These are phyloP conservation scores for Napeogenes inachia DNA, from an alignment of 2,888 invertebrate genomes.

Conservation along the genomic window DNA sequence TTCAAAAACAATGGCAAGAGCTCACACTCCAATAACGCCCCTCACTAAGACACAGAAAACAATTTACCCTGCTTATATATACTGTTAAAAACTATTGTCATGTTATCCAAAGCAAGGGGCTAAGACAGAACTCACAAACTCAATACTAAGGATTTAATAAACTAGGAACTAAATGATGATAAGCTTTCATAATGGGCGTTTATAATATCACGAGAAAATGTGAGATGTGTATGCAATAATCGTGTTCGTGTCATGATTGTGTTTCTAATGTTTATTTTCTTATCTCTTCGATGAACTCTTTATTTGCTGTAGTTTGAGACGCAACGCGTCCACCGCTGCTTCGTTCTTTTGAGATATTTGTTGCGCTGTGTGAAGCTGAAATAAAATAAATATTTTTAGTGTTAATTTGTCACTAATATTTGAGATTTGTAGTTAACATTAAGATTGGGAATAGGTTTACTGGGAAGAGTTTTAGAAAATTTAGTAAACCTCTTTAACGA, in stretches of 20 bases:
- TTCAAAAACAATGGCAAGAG: constrained; percentile 24
- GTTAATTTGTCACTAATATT: not conserved
- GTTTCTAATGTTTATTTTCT: constrained; percentile 29
- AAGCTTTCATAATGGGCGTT: not conserved
- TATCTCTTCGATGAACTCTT: constrained; percentile 75
- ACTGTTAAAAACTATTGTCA: constrained; percentile 35
- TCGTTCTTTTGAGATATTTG: constrained; percentile 63
- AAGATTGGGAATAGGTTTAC: too few relatives aligned
- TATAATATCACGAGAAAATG: not conserved
- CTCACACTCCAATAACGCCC: constrained; percentile 26
- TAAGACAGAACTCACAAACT: constrained; percentile 6
- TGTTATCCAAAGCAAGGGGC: constrained; percentile 38
- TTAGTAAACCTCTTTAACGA: too few relatives aligned
- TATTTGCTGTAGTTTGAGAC: constrained; percentile 72
- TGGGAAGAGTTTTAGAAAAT: too few relatives aligned
- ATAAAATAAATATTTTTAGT: constrained; percentile 16
- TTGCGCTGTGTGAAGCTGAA: constrained; percentile 64
- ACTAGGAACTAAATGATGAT: not conserved
- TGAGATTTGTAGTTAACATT: not conserved
- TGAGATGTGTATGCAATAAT: not conserved
- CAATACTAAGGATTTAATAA: not conserved
- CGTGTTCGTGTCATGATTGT: not conserved
- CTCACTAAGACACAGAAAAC: constrained; percentile 39
- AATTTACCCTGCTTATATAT: constrained; percentile 52
- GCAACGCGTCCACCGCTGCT: constrained; percentile 68